Evolutionary conservation across 2,888 invertebrate species (phyloP), one percentile per base, ranked within the genome.

Genomic region (Eupelmus urozonus): DNA sequence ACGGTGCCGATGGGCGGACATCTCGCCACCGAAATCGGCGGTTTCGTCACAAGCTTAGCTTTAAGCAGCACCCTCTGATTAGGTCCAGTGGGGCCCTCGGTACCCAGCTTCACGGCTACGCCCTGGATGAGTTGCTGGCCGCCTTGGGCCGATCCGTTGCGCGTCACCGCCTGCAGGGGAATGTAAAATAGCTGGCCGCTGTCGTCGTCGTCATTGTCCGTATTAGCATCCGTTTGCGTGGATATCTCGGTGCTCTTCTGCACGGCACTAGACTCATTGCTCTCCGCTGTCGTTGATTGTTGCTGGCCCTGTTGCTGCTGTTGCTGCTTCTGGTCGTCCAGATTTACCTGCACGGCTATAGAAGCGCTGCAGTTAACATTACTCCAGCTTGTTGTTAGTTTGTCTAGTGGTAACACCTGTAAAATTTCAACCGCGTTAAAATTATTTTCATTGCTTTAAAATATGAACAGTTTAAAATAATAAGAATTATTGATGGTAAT

Each of bases 31-130:
- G 88, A 84, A 13, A 86, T 80, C 0, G 90, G 92, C 4, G 93
- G 91, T 85, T 93, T 93, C 0, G 93, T 93, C 11, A 93, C 93
- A 13, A 93, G 86, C 69, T 93, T 93, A 0, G 93, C 93, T 81
- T 92, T 91, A 90, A 93, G 77, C 9, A 92, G 88, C 34, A 93
- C 93, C 80, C 92, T 90, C 75, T 93, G 93, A 85, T 93, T 93
- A 0, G 93, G 92, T 2, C 93, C 93, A 53, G 91, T 92, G 0
- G 92, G 91, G 1, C 93, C 93, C 83, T 93, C 93, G 0, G 93
- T 92, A 0, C 93, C 93, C 49, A 94, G 85, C 85, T 93, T 93
- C 0, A 93, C 93, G 1, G 93, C 93, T 0, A 93, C 93, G 0
- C 93, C 93, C 83, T 93, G 93, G 77, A 93, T 93, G 18, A 92